Evolutionary conservation across 2,888 invertebrate species (phyloP).

Genomic region (Drosophila picticornis): DNA sequence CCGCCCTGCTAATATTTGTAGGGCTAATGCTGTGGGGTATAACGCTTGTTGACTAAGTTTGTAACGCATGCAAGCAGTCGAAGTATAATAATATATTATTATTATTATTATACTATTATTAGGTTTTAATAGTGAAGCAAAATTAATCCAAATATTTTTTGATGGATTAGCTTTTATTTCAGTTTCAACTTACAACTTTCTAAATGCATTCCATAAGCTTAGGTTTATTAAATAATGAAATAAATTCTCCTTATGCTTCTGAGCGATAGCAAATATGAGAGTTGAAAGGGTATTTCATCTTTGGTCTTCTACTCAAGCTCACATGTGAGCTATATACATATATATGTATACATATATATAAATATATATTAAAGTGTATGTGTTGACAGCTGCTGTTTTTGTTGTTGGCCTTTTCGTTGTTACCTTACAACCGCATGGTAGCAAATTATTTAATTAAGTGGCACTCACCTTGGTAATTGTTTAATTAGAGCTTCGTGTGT

Average conservation of each 20-base stretch:
- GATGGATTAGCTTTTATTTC: too few relatives aligned
- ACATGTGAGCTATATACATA: constrained; percentile 1
- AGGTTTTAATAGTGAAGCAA: neutral
- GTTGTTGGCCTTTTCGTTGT: constrained; percentile 43
- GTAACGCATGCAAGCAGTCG: neutral
- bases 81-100: too few relatives aligned
- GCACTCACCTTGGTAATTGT: constrained; percentile 78
- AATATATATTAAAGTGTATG: constrained; percentile 18
- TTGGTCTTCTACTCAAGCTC: neutral
- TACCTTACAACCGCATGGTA: constrained; percentile 64
- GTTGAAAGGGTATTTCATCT: neutral
- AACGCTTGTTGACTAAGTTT: neutral
- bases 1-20: constrained; percentile 3
- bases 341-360: neutral
- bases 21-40: neutral
- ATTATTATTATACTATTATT: neutral
- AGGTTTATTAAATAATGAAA: neutral
- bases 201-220: neutral
- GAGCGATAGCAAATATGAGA: neutral
- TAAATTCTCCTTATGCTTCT: neutral
- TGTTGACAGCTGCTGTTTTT: constrained; percentile 37
- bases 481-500: constrained; percentile 63
- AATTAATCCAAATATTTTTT: too few relatives aligned
- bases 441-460: constrained; percentile 80
- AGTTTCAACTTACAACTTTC: neutral